Evolutionary conservation across 2,888 invertebrate species (phyloP), one percentile per base, ranked within the genome.

Genomic region (Troides aeacus): DNA sequence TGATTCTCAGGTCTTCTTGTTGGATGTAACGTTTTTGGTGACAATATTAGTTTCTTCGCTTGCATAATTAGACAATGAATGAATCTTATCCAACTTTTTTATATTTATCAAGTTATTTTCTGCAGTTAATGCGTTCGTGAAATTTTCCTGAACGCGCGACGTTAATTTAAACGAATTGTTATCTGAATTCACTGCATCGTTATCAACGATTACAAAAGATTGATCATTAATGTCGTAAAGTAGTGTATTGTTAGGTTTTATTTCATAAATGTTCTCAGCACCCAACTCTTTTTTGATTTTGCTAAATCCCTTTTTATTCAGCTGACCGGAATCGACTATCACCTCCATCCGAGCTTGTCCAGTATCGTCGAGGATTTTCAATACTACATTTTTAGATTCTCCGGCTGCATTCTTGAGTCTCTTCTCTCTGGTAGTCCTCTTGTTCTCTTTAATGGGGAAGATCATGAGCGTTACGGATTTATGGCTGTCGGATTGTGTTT

Each of bases 281-380:
- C 42, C 42, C 17, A 23, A 15, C 3, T 57, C 42, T 56, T 63
- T 56, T 15, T 60, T 56, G 8, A 24, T 62, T 23, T 64, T 63
- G 36, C 7, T n/a, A 21, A 64, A 18, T 64, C 50, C 46, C 21
- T 64, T 61, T 15, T 64, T 57, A 15, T 53, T 10, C 18, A 67
- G 6, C 21, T 60, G 56, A 12, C 12, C 64, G 1, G 70, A 62
- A 62, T 64, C 61, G 8, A 61, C 62, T 15, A 71, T 62, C 5
- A 67, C 67, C 57, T 64, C 62, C 57, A 67, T 61, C 36, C 63
- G 56, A 5, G 70, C 67, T 50, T 64, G 56, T 30, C 67, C 67
- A 36, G n/a, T 64, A 2, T 68, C 58, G n/a, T 71, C 67, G 10
- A 71, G 23, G 4, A 71, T 70, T 64, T 70, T 64, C 0, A 70